A percentile compares a stretch with the other conserved stretches of the same genome.
These are phyloP conservation scores for Eutolmus rufibarbis DNA, from an alignment of 2,888 invertebrate genomes.

Conservation along the genomic window DNA sequence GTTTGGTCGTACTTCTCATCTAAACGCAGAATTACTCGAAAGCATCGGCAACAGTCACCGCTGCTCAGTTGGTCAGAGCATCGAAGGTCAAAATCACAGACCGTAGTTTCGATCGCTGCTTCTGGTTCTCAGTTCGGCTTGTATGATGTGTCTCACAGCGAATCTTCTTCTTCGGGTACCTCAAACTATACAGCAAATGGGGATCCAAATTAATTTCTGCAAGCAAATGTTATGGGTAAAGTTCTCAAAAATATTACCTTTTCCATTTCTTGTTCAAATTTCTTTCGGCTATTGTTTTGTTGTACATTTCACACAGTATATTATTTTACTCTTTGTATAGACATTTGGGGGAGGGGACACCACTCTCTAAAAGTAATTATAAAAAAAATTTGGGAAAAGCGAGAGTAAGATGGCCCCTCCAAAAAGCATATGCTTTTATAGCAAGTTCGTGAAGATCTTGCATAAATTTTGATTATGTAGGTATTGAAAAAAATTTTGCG, in stretches of 20 bases:
- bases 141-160: not conserved
- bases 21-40: too few relatives aligned
- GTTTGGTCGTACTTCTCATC: too few relatives aligned
- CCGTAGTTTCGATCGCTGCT: too few relatives aligned
- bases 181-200: too few relatives aligned
- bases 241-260: not conserved
- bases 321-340: not conserved
- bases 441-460: constrained; percentile 17
- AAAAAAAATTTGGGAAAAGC: not conserved
- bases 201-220: not conserved
- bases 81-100: too few relatives aligned
- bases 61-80: too few relatives aligned
- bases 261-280: not conserved
- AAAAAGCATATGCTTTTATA: not conserved
- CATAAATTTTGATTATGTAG: not conserved
- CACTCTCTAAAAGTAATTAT: not conserved
- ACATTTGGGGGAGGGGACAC: not conserved
- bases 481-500: not conserved
- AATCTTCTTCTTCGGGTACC: not conserved
- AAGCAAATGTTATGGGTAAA: not conserved
- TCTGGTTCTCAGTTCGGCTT: not conserved
- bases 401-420: not conserved
- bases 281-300: not conserved
- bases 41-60: too few relatives aligned
- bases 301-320: not conserved